Conservation (phyloP, 2,797 vertebrate genomes). For the Gambelia wislizenii region DNA sequence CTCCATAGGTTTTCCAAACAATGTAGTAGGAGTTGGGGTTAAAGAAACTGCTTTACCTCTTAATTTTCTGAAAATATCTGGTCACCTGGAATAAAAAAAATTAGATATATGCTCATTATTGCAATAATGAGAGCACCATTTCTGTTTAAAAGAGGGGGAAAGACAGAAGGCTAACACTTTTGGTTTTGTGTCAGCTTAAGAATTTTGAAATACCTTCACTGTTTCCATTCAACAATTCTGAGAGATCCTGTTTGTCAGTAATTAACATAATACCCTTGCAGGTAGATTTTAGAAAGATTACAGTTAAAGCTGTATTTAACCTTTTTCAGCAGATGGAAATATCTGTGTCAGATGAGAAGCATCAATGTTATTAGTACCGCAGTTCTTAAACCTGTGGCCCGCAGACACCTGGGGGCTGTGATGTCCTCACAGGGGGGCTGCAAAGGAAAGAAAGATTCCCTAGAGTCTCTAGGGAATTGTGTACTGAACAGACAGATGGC, state of each 20-base stretch:
- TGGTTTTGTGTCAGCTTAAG: not conserved
- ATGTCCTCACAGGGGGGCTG: too few species aligned
- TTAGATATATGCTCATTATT: not conserved
- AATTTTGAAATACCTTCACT: slow-evolving; percentile 15
- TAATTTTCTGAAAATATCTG: slow-evolving; percentile 57
- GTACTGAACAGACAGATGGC: too few species aligned
- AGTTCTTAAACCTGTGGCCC: too few species aligned
- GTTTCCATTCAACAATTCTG: not conserved
- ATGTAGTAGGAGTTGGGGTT: not conserved
- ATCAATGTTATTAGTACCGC: not conserved
- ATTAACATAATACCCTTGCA: slow-evolving; percentile 27
- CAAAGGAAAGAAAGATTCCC: too few species aligned
- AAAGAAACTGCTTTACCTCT: slow-evolving; percentile 18
- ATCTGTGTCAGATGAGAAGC: not conserved
- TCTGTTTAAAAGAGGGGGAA: not conserved
- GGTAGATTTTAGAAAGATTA: slow-evolving; percentile 10
- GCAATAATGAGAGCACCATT: not conserved
- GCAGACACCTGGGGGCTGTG: too few species aligned
- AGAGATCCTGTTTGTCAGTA: not conserved
- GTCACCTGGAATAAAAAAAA: slow-evolving; percentile 36
- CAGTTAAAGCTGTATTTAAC: slow-evolving; percentile 10
- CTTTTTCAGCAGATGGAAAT: slow-evolving; percentile 5
- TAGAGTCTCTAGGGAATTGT: too few species aligned
- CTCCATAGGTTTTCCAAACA: not conserved
- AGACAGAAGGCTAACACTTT: not conserved